Evolutionary conservation across 2,888 invertebrate genomes (phyloP).

Genomic region (Elmis aenea): DNA sequence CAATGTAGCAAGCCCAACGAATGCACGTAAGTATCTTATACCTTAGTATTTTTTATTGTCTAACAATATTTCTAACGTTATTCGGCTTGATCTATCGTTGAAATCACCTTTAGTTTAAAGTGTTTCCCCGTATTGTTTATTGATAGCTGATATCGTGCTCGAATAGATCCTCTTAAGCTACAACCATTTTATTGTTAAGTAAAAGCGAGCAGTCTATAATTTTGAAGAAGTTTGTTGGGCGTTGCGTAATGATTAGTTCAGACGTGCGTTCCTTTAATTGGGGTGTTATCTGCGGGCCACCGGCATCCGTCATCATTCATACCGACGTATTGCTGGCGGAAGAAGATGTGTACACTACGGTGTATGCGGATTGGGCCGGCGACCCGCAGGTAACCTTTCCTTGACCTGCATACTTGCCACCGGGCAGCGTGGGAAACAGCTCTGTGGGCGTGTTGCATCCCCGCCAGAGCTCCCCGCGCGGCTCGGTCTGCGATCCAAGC

Average conservation of each 20-base stretch:
- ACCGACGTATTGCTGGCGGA: constrained; percentile 21
- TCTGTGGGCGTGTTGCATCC: constrained; percentile 50
- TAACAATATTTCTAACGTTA: too few species aligned
- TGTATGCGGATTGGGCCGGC: constrained; percentile 44
- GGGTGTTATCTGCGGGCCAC: constrained; percentile 7
- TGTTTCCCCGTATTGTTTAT: too few species aligned
- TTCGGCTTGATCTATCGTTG: constrained; percentile 5
- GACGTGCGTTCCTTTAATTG: constrained; percentile 13
- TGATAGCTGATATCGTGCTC: too few species aligned
- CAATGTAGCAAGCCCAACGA: constrained; percentile 89
- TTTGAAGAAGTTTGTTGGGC: constrained; percentile 35
- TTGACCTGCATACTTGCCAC: constrained; percentile 61
- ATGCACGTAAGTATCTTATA: constrained; percentile 90
- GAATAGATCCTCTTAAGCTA: too few species aligned
- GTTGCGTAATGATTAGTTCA: constrained; percentile 32
- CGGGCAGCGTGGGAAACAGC: constrained; percentile 52
- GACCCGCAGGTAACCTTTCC: constrained; percentile 56
- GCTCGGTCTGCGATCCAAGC: constrained; percentile 40
- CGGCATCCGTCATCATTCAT: constrained; percentile 3
- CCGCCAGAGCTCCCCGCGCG: constrained; percentile 51
- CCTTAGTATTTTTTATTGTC: background rate
- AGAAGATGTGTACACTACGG: constrained; percentile 31
- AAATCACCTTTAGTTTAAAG: too few species aligned
- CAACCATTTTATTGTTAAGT: too few species aligned
- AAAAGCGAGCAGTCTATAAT: constrained; percentile 28